phyloP scores from a whole-genome alignment of 1,140 invertebrate genomes.

The Gryon sp. region DNA sequence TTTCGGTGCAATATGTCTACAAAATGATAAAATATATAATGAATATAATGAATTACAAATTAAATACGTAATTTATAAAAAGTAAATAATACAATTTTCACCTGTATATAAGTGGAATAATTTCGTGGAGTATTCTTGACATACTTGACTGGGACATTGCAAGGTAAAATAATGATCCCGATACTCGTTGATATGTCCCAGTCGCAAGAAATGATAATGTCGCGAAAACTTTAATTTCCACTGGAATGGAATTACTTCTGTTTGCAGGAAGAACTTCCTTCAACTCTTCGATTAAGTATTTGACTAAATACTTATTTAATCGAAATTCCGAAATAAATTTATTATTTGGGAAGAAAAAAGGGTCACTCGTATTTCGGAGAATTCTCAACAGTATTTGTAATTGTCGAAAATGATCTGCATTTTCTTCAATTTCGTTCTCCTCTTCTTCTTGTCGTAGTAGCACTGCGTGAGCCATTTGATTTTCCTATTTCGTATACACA shows the following conservation, averaged over 20 bases:
- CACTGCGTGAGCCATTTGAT: too few species aligned
- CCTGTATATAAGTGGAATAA: background rate
- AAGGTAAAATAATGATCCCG: conserved; percentile 2
- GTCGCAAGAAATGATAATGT: conserved; percentile 3
- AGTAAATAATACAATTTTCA: too few species aligned
- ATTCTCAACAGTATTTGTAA: background rate
- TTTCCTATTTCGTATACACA: too few species aligned
- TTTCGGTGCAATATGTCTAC: too few species aligned
- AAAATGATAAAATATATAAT: too few species aligned
- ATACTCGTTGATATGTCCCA: conserved; percentile 6
- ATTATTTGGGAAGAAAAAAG: background rate
- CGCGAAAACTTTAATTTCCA: conserved; percentile 25
- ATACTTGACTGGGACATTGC: conserved; percentile 12
- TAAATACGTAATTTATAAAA: too few species aligned
- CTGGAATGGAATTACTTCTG: background rate
- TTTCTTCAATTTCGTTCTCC: too few species aligned
- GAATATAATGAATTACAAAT: too few species aligned
- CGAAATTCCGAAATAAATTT: conserved; percentile 11
- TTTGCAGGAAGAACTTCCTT: background rate
- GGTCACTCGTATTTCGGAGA: conserved; percentile 1
- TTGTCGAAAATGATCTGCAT: too few species aligned
- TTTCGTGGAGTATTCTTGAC: conserved; percentile 2
- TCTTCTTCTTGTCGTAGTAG: too few species aligned
- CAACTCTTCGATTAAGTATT: background rate
- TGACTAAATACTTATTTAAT: conserved; percentile 5